Base-by-base conservation (phyloP, 1,140 invertebrate species). In the Medauroidea extradentata region DNA sequence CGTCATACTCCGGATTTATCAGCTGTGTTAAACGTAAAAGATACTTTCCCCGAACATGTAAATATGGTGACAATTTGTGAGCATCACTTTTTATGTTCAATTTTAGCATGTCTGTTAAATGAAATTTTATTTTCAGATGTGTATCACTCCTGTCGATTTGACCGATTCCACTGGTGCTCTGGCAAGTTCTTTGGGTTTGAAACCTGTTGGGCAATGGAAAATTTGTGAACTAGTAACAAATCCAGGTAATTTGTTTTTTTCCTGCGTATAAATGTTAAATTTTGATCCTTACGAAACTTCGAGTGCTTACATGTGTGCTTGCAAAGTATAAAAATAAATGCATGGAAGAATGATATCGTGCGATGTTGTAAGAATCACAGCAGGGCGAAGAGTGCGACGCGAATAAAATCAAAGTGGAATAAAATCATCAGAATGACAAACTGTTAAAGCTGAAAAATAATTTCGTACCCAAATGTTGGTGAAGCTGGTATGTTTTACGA, bases 21-120 rank as follows among this genome's bases (percentile, higher is more conserved):
- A 34, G 50, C 65, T 16, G 69, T 75, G 7, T 60, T 75, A 41
- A 69, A 75, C 59, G 68, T 75, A 60, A 56, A 55, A 21, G 38
- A 9, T 16, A n/a, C 53, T 23, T 16, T 34, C 16, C n/a, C 24
- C 14, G 19, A 34, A 48, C 3, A 7, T 2, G 24, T 55, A 39
- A 14, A 44, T 8, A 14, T n/a, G n/a, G n/a, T n/a, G n/a, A n/a
- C n/a, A n/a, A 24, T 23, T 14, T 55, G 7, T 13, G 51, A 27
- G 16, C 42, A 52, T 39, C 34, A 38, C 19, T 19, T 13, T 23
- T 21, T 42, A 27, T 29, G 14, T 34, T 24, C 9, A 1, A 19
- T 25, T 21, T 46, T 7, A n/a, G 39, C 39, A 41, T 11, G 39
- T 13, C 16, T 34, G 11, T 11, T 34, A 34, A 34, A 7, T 34